Percentiles rank a stretch among this genome's conserved stretches.
phyloP scores from a whole-genome alignment of 2,888 invertebrate species.

The Tetrapedia diversipes region DNA sequence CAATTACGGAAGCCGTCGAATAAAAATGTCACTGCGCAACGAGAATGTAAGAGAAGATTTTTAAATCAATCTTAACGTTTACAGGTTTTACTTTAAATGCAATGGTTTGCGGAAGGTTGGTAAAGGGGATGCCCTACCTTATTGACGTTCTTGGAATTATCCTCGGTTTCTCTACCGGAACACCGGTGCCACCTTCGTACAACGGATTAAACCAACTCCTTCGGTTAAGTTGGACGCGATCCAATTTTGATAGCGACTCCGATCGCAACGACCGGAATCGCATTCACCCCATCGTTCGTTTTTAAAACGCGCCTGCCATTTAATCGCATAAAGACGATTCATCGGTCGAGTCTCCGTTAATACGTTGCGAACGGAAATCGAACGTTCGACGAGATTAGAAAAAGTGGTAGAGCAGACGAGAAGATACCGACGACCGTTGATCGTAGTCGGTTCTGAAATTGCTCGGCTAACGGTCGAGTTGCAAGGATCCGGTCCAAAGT shows the following conservation, averaged over 20 bases:
- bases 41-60: too few relatives aligned
- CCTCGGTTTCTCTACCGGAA: slow-evolving; percentile 30
- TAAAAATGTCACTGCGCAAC: too few relatives aligned
- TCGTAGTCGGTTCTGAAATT: neutral
- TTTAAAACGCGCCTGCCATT: too few relatives aligned
- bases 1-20: too few relatives aligned
- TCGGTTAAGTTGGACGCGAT: neutral
- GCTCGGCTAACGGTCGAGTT: neutral
- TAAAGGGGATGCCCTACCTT: slow-evolving; percentile 42
- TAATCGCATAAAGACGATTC: too few relatives aligned
- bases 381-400: neutral
- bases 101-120: slow-evolving; percentile 8
- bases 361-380: neutral
- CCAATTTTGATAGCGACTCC: too few relatives aligned
- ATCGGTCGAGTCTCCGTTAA: too few relatives aligned
- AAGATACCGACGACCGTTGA: neutral
- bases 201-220: slow-evolving; percentile 20
- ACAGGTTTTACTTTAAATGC: too few relatives aligned
- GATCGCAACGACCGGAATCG: too few relatives aligned
- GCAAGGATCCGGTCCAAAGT: slow-evolving; percentile 7
- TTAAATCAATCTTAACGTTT: too few relatives aligned
- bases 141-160: slow-evolving; percentile 33
- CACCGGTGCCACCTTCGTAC: slow-evolving; percentile 42
- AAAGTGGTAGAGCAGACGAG: neutral
- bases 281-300: slow-evolving; percentile 1